These are phyloP conservation scores for Panthera uncia DNA, from an alignment of 2,113 vertebrate genomes.

Conservation along the genomic window DNA sequence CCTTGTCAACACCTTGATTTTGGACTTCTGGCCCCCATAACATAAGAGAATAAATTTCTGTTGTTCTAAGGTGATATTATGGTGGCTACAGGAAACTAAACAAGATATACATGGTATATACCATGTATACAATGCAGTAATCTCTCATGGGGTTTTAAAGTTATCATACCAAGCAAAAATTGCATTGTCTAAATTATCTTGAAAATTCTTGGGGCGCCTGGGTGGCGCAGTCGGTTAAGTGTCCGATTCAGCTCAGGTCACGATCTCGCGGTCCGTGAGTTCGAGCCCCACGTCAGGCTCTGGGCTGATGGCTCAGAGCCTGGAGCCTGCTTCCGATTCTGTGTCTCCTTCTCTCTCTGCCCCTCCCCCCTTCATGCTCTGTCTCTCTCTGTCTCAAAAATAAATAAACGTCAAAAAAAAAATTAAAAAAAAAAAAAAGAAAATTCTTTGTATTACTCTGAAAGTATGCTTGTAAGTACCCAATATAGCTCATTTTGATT, in stretches of 20 bases:
- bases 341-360: too few species aligned
- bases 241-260: too few species aligned
- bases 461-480: constrained; percentile 8
- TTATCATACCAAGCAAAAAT: background rate
- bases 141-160: background rate
- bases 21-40: background rate
- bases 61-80: background rate
- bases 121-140: background rate
- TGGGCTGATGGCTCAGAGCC: too few species aligned
- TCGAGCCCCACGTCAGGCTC: too few species aligned
- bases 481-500: background rate
- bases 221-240: too few species aligned
- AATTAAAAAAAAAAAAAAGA: background rate
- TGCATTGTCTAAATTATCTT: background rate
- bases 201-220: background rate
- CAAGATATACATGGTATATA: background rate
- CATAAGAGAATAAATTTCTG: background rate
- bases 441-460: background rate
- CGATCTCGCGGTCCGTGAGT: too few species aligned
- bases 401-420: too few species aligned
- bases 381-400: too few species aligned
- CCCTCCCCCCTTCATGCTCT: too few species aligned
- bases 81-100: background rate
- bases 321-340: too few species aligned
- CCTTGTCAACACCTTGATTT: background rate